Percentiles rank a stretch among this genome's conserved stretches.
phyloP scores from a whole-genome alignment of 2,113 vertebrate genomes.

The Nansenia antarctica region DNA sequence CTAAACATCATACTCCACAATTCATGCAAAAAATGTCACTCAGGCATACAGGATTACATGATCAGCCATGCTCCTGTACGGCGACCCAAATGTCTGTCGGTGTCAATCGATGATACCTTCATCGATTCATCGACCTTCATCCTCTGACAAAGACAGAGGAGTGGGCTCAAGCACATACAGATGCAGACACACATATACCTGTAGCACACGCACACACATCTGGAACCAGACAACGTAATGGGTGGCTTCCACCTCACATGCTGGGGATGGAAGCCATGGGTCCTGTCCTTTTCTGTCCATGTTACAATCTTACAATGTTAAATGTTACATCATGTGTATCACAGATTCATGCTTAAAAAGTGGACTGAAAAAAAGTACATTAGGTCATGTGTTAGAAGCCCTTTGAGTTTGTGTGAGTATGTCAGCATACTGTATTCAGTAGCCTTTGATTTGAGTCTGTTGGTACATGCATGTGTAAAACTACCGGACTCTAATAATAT shows the following conservation, averaged over 20 bases:
- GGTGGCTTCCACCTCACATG: constrained; percentile 27
- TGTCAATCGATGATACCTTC: too few species aligned
- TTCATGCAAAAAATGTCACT: neutral
- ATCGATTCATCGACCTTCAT: too few species aligned
- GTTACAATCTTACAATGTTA: neutral
- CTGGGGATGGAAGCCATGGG: constrained; percentile 14
- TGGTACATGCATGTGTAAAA: neutral
- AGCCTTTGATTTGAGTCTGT: neutral
- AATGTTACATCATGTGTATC: neutral
- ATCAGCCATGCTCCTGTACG: too few species aligned
- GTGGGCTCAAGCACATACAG: too few species aligned
- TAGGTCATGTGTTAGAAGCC: neutral
- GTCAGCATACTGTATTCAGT: neutral
- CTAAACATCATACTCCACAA: neutral
- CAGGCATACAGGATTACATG: neutral
- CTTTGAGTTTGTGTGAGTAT: neutral
- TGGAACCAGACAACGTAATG: too few species aligned
- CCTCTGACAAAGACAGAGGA: too few species aligned
- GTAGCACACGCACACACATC: too few species aligned
- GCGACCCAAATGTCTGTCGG: too few species aligned
- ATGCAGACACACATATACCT: too few species aligned
- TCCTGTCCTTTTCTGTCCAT: constrained; percentile 22
- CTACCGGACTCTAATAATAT: neutral
- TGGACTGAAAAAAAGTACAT: neutral
- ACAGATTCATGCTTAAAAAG: constrained; percentile 28